Base-by-base conservation (phyloP, 2,797 vertebrate species). In the Neosilurus mollespiculum region DNA sequence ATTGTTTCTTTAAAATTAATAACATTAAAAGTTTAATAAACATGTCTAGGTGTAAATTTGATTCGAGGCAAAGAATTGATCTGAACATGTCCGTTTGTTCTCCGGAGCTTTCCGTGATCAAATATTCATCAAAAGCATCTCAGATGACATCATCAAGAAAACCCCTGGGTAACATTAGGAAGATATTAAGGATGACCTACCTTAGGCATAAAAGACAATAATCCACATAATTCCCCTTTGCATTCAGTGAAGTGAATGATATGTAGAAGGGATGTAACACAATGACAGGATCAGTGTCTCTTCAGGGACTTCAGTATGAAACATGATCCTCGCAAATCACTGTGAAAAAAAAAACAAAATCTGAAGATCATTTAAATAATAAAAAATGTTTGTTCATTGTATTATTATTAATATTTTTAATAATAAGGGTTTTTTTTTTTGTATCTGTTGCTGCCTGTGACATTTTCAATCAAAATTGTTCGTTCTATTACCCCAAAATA, bases 121-220 rank as follows among this genome's bases (percentile, higher is more conserved):
- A 83, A 85, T 76, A 82, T 81, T 84, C 85, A 83, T 88, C 67
- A 81, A 79, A 87, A 81, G 70, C 64, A 75, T 84, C 83, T 88
- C 85, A 61, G 78, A 84, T 87, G 88, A 88, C 83, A 85, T 87
- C 86, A 85, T 87, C 69, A 76, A 59, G 80, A 83, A 83, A 84
- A 78, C 85, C 73, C 85, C 49, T 62, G 87, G 84, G 87, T 80
- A 76, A 86, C 84, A 83, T 87, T 87, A 84, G 59, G 81, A 86
- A 85, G 85, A 88, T 86, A 88, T 86, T 85, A 85, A 81, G 83
- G 58, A 70, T 84, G 86, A 85, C 85, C 85, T 64, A 87, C 67
- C 76, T 81, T 85, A 76, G 80, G 81, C 78, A 64, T 65, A 77
- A 65, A 73, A 69, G 71, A 82, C 83, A 82, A 76, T 80, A 82